Conservation (phyloP, 2,113 vertebrate species). For the Dicentrarchus labrax region DNA sequence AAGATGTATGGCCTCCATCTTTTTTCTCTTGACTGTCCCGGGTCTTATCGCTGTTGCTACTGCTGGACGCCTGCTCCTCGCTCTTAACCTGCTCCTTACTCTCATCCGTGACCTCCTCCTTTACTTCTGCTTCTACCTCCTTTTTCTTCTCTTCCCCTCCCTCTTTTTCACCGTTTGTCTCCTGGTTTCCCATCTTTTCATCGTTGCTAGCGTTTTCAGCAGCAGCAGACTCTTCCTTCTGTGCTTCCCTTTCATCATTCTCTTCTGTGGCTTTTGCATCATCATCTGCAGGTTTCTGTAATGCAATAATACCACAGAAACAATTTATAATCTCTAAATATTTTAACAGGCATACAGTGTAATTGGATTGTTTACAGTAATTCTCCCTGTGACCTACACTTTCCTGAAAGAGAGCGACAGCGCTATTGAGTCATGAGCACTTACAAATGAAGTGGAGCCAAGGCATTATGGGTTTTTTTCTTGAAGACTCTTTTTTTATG, state of each 20-base stretch:
- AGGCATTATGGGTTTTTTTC: background rate
- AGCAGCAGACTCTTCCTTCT: slow-evolving; percentile 25
- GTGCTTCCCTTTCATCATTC: slow-evolving; percentile 14
- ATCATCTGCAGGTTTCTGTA: slow-evolving; percentile 62
- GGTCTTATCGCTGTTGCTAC: slow-evolving; percentile 47
- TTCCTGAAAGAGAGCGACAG: background rate
- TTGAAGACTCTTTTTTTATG: background rate
- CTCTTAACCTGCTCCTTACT: slow-evolving; percentile 45
- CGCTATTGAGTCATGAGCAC: background rate
- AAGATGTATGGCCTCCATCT: slow-evolving; percentile 38
- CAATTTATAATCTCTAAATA: slow-evolving; percentile 36
- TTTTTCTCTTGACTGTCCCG: slow-evolving; percentile 50
- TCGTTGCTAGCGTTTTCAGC: slow-evolving; percentile 38
- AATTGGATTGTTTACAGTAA: slow-evolving; percentile 19
- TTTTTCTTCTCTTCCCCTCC: slow-evolving; percentile 42
- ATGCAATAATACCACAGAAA: slow-evolving; percentile 39
- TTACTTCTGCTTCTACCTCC: slow-evolving; percentile 31
- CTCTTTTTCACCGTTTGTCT: background rate
- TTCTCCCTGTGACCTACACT: slow-evolving; percentile 8
- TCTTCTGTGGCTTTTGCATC: slow-evolving; percentile 36
- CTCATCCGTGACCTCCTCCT: slow-evolving; percentile 51
- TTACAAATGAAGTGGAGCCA: slow-evolving; percentile 11
- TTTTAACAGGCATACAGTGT: slow-evolving; percentile 5
- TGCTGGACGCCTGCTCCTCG: slow-evolving; percentile 41
- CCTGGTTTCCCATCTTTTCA: slow-evolving; percentile 56